Conservation (phyloP, 1,140 invertebrate genomes). For the Anthonomus grandis region DNA sequence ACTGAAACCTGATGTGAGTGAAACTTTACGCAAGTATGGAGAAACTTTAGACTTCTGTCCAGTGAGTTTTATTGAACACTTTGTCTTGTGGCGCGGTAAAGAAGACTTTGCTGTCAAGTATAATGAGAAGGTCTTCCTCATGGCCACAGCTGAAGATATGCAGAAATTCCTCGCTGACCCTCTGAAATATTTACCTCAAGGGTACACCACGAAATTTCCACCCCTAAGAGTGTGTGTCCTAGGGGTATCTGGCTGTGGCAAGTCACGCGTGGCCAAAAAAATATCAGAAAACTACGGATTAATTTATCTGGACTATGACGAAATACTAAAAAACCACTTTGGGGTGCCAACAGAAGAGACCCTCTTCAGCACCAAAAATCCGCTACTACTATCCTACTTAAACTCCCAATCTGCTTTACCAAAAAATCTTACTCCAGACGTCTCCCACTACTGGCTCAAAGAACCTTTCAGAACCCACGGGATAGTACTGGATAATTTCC, state of each 20-base stretch:
- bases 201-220: slow-evolving; percentile 49
- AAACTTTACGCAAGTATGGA: slow-evolving; percentile 47
- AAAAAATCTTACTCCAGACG: slow-evolving; percentile 44
- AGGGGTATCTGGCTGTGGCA: slow-evolving; percentile 53
- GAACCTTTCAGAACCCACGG: slow-evolving; percentile 49
- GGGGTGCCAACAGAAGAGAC: neutral
- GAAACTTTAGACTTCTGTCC: slow-evolving; percentile 57
- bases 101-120: slow-evolving; percentile 51
- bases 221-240: slow-evolving; percentile 54
- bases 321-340: slow-evolving; percentile 29
- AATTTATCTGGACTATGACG: slow-evolving; percentile 51
- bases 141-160: slow-evolving; percentile 49
- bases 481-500: slow-evolving; percentile 57
- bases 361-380: neutral
- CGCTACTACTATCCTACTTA: slow-evolving; percentile 42
- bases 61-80: slow-evolving; percentile 50
- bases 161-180: slow-evolving; percentile 50
- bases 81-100: slow-evolving; percentile 58
- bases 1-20: neutral
- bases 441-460: slow-evolving; percentile 53
- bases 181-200: slow-evolving; percentile 47
- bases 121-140: slow-evolving; percentile 53
- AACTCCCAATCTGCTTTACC: slow-evolving; percentile 47
- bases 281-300: slow-evolving; percentile 55
- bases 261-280: slow-evolving; percentile 49